These are phyloP conservation scores for Homarus americanus DNA, from an alignment of 1,140 invertebrate species.

Conservation along the genomic window DNA sequence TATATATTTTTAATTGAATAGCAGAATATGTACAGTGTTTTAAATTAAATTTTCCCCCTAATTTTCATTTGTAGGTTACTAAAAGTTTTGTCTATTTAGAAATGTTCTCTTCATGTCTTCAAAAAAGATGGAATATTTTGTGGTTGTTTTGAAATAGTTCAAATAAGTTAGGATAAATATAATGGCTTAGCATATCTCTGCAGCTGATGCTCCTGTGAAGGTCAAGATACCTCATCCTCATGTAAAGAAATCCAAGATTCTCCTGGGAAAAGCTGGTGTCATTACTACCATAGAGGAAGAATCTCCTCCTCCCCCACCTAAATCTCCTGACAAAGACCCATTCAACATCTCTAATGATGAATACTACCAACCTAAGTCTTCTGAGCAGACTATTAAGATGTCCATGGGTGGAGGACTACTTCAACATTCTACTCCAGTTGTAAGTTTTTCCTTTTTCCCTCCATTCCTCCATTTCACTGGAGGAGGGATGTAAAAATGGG, in stretches of 20 bases:
- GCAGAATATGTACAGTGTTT: too few relatives aligned
- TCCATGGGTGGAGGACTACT: constrained; percentile 86
- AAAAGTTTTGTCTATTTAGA: too few relatives aligned
- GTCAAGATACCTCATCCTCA: constrained; percentile 96
- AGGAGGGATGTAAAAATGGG: too few relatives aligned
- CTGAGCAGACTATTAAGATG: constrained; percentile 77
- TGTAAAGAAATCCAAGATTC: constrained; percentile 97
- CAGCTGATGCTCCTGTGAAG: constrained; percentile 75
- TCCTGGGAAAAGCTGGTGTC: constrained; percentile 96
- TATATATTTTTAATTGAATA: too few relatives aligned
- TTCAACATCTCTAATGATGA: constrained; percentile 99
- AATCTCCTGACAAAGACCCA: constrained; percentile 94
- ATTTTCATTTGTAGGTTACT: too few relatives aligned
- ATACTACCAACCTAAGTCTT: constrained; percentile 94
- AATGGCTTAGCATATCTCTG: background rate
- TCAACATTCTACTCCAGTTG: constrained; percentile 98
- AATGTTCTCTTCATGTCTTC: too few relatives aligned
- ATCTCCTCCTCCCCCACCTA: constrained; percentile 90
- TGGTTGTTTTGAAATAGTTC: too few relatives aligned
- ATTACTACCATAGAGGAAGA: constrained; percentile 96
- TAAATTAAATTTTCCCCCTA: too few relatives aligned
- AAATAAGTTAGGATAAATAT: background rate
- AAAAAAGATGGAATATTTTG: too few relatives aligned
- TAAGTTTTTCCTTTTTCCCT: constrained; percentile 39
- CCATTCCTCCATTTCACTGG: too few relatives aligned